Evolutionary conservation across 2,888 invertebrate genomes (phyloP).

Genomic region (Blastobasis lacticolella): DNA sequence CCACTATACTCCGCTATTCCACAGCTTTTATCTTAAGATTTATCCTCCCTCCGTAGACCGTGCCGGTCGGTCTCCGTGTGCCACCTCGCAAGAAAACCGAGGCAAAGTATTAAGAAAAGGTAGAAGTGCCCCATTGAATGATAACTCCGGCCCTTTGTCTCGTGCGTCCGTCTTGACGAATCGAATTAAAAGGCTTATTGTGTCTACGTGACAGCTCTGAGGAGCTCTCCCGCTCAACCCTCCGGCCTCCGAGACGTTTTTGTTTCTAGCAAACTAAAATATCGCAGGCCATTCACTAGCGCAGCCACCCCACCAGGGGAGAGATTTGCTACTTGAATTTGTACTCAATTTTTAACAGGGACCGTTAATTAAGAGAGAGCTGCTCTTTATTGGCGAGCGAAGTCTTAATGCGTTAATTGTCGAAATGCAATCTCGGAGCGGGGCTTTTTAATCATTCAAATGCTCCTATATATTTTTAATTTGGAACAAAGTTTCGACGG

Average conservation of each 20-base stretch:
- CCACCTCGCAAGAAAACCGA: constrained; percentile 61
- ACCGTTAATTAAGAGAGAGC: constrained; percentile 70
- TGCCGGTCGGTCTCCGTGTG: constrained; percentile 12
- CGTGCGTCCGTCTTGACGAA: constrained; percentile 70
- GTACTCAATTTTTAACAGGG: constrained; percentile 74
- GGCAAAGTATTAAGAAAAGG: constrained; percentile 72
- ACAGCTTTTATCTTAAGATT: no score
- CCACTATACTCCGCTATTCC: no score
- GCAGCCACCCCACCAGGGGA: constrained; percentile 40
- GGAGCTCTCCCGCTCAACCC: constrained; percentile 37
- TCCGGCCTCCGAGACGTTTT: constrained; percentile 39
- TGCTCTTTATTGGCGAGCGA: constrained; percentile 67
- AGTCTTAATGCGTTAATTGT: constrained; percentile 74
- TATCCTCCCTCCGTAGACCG: no score
- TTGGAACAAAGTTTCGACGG: constrained; percentile 19
- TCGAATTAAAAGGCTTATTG: constrained; percentile 75
- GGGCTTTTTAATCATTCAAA: constrained; percentile 65
- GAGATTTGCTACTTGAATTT: constrained; percentile 68
- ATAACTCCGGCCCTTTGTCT: constrained; percentile 71
- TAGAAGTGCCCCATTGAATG: constrained; percentile 74
- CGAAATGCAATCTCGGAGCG: constrained; percentile 68
- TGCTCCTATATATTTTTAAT: constrained; percentile 58
- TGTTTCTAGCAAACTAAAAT: constrained; percentile 74
- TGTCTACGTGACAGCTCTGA: constrained; percentile 68
- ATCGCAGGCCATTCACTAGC: constrained; percentile 71